Evolutionary conservation across 2,113 vertebrate species (phyloP), one percentile per base, ranked within the genome.

Genomic region (Corythaixoides concolor): DNA sequence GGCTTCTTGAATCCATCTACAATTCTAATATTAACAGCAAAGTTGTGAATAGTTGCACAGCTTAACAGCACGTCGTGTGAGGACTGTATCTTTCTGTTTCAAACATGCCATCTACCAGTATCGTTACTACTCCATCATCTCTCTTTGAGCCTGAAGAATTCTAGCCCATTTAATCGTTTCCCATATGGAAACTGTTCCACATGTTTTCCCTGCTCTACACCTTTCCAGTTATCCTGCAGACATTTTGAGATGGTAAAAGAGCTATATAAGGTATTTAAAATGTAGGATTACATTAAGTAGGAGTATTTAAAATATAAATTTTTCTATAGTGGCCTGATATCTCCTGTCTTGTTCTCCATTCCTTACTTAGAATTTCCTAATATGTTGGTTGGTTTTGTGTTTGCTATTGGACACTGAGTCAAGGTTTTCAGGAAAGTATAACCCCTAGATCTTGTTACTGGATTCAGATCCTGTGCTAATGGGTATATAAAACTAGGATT

Each of bases 121-220:
- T 45, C 4, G 1, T 55, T 68, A 32, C 20, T 55, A 5, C 28
- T 68, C 23, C 0, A 0, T 23, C 2, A 1, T 52, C 27, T 60
- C n/a, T 47, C 27, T 63, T 66, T 16, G 43, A 77, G 43, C 56
- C 55, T 64, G 35, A 88, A 52, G 43, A 64, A 39, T 58, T 74
- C 27, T 26, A 62, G 32, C 35, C 27, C 32, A 3, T 28, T 67
- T 35, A 53, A 60, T 55, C n/a, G 18, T 3, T 69, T 64, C 21
- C 33, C 22, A 6, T 27, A 30, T 11, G 45, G 69, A 58, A 85
- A 49, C 16, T 53, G 15, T 1, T 77, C 8, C 33, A 17, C 8
- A 11, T 9, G 1, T 69, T 91, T 81, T 91, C 50, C 27, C 19
- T 60, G 64, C 35, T 85, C 50, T 74, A 37, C 11, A 39, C 18